phyloP scores from a whole-genome alignment of 2,797 vertebrate genomes.

The Acestrorhynchus altus region DNA sequence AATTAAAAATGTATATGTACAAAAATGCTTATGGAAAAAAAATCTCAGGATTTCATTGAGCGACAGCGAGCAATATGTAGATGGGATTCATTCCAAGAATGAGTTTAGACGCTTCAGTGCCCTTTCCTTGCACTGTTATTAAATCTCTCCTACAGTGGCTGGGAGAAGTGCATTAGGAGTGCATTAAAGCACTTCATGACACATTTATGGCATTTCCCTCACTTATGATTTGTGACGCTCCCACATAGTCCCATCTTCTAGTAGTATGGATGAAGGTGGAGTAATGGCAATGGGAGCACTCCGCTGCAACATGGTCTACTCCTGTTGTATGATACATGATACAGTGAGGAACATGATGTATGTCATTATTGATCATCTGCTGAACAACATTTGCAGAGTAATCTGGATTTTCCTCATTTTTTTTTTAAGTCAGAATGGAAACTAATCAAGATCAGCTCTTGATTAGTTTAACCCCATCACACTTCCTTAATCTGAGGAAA shows the following conservation, averaged over 20 bases:
- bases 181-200: slow-evolving; percentile 76
- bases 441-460: not conserved
- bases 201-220: slow-evolving; percentile 67
- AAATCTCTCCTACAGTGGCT: slow-evolving; percentile 73
- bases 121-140: slow-evolving; percentile 75
- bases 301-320: slow-evolving; percentile 39
- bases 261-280: slow-evolving; percentile 30
- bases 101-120: slow-evolving; percentile 77
- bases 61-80: slow-evolving; percentile 73
- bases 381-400: slow-evolving; percentile 2
- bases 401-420: not conserved
- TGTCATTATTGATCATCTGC: slow-evolving; percentile 23
- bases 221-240: slow-evolving; percentile 60
- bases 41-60: slow-evolving; percentile 55
- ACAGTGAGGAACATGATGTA: slow-evolving; percentile 28
- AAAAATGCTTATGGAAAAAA: slow-evolving; percentile 33
- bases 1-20: slow-evolving; percentile 48
- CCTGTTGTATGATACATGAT: slow-evolving; percentile 19
- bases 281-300: slow-evolving; percentile 39
- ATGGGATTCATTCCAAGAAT: slow-evolving; percentile 77
- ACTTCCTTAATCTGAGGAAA: too few species aligned
- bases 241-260: slow-evolving; percentile 25
- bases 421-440: too few species aligned
- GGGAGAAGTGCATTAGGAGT: slow-evolving; percentile 68
- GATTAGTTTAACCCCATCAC: not conserved